Evolutionary conservation across 2,113 vertebrate species (phyloP).

Genomic region (Suricata suricatta): DNA sequence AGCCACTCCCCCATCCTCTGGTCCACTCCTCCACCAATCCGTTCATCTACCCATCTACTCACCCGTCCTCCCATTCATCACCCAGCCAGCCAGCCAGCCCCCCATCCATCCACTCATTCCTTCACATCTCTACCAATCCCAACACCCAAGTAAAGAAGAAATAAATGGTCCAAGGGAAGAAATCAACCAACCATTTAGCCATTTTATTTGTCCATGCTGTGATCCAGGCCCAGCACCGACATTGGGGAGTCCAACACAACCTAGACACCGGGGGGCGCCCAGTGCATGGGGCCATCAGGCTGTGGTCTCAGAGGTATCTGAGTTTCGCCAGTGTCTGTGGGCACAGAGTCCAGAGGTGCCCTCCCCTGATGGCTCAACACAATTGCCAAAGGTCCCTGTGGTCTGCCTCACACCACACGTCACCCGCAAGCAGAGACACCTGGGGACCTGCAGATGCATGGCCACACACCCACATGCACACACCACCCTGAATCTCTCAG

Average conservation of each 20-base stretch:
- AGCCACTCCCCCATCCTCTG: accelerated
- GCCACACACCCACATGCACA: background rate
- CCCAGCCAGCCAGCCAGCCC: background rate
- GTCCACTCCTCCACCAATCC: too few relatives aligned
- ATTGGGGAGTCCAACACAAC: background rate
- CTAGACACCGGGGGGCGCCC: background rate
- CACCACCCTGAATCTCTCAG: background rate
- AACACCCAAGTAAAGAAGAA: background rate
- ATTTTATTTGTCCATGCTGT: slow-evolving; percentile 61
- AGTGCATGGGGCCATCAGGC: background rate
- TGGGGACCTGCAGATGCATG: background rate
- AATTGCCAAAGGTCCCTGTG: background rate
- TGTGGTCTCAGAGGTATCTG: background rate
- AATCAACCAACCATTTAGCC: background rate
- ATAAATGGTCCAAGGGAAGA: slow-evolving; percentile 12
- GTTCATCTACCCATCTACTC: background rate
- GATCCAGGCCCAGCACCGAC: background rate
- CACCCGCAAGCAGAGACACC: background rate
- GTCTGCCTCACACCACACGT: background rate
- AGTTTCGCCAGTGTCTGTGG: background rate
- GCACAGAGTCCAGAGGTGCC: background rate
- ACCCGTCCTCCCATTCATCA: background rate
- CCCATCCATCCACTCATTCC: background rate
- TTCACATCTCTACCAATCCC: background rate
- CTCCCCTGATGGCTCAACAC: background rate